Conservation (phyloP, 2,797 vertebrate genomes). For the Galago senegalensis region DNA sequence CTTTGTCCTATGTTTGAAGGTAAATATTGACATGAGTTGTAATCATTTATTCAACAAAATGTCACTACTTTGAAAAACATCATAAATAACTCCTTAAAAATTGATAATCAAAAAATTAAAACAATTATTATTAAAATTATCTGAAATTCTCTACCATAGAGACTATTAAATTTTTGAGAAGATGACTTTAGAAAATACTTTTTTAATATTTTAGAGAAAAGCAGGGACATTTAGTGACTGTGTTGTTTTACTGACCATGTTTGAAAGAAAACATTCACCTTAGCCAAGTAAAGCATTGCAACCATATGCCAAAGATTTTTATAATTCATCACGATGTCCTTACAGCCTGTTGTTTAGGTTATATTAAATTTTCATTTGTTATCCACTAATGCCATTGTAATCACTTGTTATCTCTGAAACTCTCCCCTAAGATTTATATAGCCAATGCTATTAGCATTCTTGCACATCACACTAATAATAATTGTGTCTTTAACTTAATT, state of each 20-base stretch:
- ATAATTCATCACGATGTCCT: slow-evolving; percentile 79
- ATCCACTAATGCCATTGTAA: slow-evolving; percentile 78
- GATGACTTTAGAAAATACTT: slow-evolving; percentile 36
- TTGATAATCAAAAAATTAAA: slow-evolving; percentile 23
- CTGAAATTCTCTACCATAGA: not conserved
- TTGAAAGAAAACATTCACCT: slow-evolving; percentile 79
- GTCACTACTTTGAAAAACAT: not conserved
- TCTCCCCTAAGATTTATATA: slow-evolving; percentile 75
- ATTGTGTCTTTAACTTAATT: slow-evolving; percentile 81
- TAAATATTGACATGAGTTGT: not conserved
- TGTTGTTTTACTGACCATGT: slow-evolving; percentile 82
- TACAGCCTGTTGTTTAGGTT: slow-evolving; percentile 80
- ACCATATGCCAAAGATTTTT: slow-evolving; percentile 77
- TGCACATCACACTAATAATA: slow-evolving; percentile 70
- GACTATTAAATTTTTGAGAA: slow-evolving; percentile 3
- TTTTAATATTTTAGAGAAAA: slow-evolving; percentile 57
- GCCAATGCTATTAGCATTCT: slow-evolving; percentile 81
- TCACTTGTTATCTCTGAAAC: slow-evolving; percentile 81
- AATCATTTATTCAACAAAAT: not conserved
- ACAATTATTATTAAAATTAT: not conserved
- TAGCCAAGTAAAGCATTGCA: slow-evolving; percentile 75
- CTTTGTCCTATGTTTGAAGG: not conserved
- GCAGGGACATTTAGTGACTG: slow-evolving; percentile 57
- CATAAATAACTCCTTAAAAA: not conserved
- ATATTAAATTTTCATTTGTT: slow-evolving; percentile 78